Evolutionary conservation across 2,113 vertebrate species (phyloP), one percentile per base, ranked within the genome.

Genomic region (Coreoperca whiteheadi): DNA sequence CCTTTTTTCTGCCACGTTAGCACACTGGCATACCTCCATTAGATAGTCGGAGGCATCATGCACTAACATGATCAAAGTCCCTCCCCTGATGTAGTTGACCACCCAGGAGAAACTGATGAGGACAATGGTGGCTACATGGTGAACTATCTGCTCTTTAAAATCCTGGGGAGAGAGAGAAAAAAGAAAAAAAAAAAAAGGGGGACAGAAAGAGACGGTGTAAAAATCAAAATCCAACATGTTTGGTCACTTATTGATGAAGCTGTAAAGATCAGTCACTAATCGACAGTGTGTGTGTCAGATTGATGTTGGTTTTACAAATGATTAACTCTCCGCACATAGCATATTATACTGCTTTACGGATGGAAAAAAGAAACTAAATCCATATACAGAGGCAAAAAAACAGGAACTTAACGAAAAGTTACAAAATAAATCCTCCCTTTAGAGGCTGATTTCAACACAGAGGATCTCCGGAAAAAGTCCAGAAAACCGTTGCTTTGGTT

Each of bases 31-130:
- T 93, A 99, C 98, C 98, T 99, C 98, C 75, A 99, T 96, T 28
- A 99, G 89, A 80, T 96, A 98, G 90, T 99, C 98, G 0, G 98
- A 94, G 8, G 97, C 90, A 70, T 99, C 98, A 0, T 99, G 98
- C 82, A 97, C 94, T 34, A 97, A 94, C 97, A 99, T 97, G 93
- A 99, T 96, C 74, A 99, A 93, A 0, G 98, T 99, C 64, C 98
- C 98, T 0, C 96, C 98, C 0, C 98, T 96, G 91, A 98, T 94
- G 81, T 98, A 99, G 91, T 98, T 99, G 86, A 97, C 96, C 28
- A 96, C 94, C 98, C 98, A 99, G 61, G 98, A 99, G 92, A 99
- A 99, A 82, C 96, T 95, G 83, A 99, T 96, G 83, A 99, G 95
- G 70, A 96, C 67, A 63, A 98, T 98, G 77, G 98, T 99, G 89